These are phyloP conservation scores for Chionodraco myersi DNA, from an alignment of 2,113 vertebrate species.

Conservation along the genomic window DNA sequence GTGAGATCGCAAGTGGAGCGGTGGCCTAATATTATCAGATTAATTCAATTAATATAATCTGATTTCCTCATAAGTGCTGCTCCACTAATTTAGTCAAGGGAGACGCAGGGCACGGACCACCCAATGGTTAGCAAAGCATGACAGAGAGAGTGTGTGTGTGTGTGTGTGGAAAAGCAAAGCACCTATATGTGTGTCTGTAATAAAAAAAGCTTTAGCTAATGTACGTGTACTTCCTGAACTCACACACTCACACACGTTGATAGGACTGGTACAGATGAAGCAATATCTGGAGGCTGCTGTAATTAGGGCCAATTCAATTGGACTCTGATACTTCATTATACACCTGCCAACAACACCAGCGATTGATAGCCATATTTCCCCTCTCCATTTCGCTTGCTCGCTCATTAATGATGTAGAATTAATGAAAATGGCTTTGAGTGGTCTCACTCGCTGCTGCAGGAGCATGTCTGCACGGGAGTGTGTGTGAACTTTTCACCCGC, in stretches of 20 bases:
- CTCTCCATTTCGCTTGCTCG: constrained; percentile 74
- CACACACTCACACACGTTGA: constrained; percentile 57
- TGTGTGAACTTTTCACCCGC: constrained; percentile 57
- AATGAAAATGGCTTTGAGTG: constrained; percentile 75
- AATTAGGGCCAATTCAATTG: constrained; percentile 85
- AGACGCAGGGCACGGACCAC: constrained; percentile 79
- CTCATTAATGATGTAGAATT: constrained; percentile 83
- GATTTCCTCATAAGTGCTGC: constrained; percentile 94
- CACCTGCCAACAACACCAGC: constrained; percentile 82
- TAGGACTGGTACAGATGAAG: constrained; percentile 77
- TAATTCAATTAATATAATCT: constrained; percentile 95
- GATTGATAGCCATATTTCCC: constrained; percentile 82
- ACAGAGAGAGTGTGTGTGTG: constrained; percentile 46
- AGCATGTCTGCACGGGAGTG: constrained; percentile 20
- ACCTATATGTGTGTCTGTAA: constrained; percentile 27
- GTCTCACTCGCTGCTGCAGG: constrained; percentile 52
- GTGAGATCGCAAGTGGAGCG: constrained; percentile 49
- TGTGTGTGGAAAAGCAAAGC: constrained; percentile 21
- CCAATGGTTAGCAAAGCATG: constrained; percentile 83
- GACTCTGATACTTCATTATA: constrained; percentile 84
- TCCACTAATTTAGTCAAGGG: constrained; percentile 88
- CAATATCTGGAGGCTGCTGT: constrained; percentile 82
- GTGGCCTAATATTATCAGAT: constrained; percentile 87
- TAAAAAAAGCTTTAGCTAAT: neutral
- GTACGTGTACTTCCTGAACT: neutral